Conservation (phyloP, 2,888 invertebrate species). For the Heteromyza rotundicornis region DNA sequence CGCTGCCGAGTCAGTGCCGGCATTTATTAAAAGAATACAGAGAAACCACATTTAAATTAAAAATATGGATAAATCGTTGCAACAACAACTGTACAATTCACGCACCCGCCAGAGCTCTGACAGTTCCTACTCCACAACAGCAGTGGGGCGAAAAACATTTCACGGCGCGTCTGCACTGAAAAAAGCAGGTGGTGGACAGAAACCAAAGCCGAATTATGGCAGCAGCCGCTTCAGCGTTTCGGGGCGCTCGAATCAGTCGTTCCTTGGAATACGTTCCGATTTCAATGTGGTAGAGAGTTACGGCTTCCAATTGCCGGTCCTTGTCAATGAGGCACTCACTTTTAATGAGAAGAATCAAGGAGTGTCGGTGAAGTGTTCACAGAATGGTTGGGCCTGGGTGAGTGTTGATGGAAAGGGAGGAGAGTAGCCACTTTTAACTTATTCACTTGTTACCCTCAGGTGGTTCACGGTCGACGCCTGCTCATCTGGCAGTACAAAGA, state of each 20-base stretch:
- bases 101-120: constrained; percentile 43
- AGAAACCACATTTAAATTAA: too few relatives aligned
- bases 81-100: constrained; percentile 45
- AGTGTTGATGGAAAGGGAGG: background rate
- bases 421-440: too few relatives aligned
- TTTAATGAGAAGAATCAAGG: constrained; percentile 70
- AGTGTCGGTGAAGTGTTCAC: constrained; percentile 65
- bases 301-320: constrained; percentile 82
- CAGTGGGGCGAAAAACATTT: constrained; percentile 48
- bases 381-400: constrained; percentile 67
- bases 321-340: constrained; percentile 86
- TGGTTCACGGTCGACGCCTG: constrained; percentile 83
- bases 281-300: constrained; percentile 78
- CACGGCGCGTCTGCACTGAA: constrained; percentile 41
- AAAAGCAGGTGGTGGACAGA: constrained; percentile 47
- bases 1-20: too few relatives aligned
- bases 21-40: too few relatives aligned
- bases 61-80: constrained; percentile 21
- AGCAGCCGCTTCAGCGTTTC: constrained; percentile 67
- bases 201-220: too few relatives aligned
- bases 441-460: constrained; percentile 68
- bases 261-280: constrained; percentile 78
- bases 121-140: constrained; percentile 33
- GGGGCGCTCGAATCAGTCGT: constrained; percentile 70
- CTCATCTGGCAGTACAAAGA: constrained; percentile 83